Percentiles rank a stretch among this genome's conserved stretches.
Evolutionary conservation across 2,888 invertebrate species (phyloP).

Genomic region (Sarcophaga caerulescens): DNA sequence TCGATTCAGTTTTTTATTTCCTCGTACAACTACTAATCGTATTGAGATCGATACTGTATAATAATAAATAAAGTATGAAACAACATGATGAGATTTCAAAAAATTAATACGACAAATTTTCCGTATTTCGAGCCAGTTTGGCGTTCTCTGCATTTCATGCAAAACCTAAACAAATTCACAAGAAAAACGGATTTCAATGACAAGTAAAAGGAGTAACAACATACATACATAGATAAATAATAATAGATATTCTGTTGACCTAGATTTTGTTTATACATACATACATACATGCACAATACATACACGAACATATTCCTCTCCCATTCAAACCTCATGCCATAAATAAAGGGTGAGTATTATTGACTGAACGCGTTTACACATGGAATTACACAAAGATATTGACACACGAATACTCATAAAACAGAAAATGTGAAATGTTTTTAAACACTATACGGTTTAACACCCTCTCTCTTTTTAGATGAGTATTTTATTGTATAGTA

Average conservation of each 20-base stretch:
- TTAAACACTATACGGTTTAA: conserved; percentile 8
- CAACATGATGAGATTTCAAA: no score
- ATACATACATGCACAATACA: neutral
- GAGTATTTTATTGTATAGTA: neutral
- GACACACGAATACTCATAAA: neutral
- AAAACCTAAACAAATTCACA: neutral
- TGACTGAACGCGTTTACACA: neutral
- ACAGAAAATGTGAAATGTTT: conserved; percentile 3
- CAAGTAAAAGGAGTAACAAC: conserved; percentile 41
- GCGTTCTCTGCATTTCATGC: neutral
- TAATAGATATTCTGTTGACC: conserved; percentile 54
- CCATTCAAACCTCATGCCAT: no score
- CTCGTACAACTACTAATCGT: no score
- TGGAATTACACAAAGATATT: neutral
- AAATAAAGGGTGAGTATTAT: neutral
- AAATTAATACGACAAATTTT: no score
- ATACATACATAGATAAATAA: conserved; percentile 3
- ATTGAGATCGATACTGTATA: no score
- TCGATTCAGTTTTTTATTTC: no score
- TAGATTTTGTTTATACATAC: conserved; percentile 33
- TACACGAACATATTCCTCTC: neutral
- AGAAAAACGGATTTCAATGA: conserved; percentile 19
- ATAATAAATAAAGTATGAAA: no score
- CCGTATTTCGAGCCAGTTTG: neutral
- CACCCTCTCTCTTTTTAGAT: neutral